A percentile compares a stretch with the other conserved stretches of the same genome.
These are phyloP conservation scores for Psammodynastes pulverulentus DNA, from an alignment of 2,113 vertebrate genomes.

Conservation along the genomic window DNA sequence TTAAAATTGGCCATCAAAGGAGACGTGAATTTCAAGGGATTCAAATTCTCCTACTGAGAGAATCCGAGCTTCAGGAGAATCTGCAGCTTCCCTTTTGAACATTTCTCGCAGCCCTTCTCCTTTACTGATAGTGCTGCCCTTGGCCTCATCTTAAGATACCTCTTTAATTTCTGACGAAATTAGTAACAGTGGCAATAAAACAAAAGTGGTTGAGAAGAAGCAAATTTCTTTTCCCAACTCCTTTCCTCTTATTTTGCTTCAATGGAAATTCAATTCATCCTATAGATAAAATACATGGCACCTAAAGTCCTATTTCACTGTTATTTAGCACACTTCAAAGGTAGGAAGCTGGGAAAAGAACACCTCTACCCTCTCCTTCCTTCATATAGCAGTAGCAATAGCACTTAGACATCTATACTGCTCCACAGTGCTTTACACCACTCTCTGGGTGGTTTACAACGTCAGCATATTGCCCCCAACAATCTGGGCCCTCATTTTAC, in stretches of 20 bases:
- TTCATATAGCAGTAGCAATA: too few relatives aligned
- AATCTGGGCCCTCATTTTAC: too few relatives aligned
- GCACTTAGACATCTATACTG: too few relatives aligned
- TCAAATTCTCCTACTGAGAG: not conserved
- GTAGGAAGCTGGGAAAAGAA: not conserved
- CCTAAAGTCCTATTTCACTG: not conserved
- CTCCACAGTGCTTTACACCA: too few relatives aligned
- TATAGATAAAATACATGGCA: not conserved
- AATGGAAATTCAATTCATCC: not conserved
- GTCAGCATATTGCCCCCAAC: too few relatives aligned
- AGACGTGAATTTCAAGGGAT: not conserved
- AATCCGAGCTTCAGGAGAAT: not conserved
- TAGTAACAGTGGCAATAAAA: not conserved
- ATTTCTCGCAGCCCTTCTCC: not conserved
- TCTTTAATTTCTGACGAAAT: not conserved
- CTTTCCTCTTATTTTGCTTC: not conserved
- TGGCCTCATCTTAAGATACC: not conserved
- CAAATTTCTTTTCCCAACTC: not conserved
- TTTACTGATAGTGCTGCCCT: not conserved
- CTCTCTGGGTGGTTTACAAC: too few relatives aligned
- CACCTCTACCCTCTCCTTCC: not conserved
- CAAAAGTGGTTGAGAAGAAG: not conserved
- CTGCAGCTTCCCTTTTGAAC: not conserved
- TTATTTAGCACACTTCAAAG: not conserved
- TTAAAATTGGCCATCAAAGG: not conserved